Conservation (phyloP, 2,888 invertebrate species). For the Barypeithes pellucidus region DNA sequence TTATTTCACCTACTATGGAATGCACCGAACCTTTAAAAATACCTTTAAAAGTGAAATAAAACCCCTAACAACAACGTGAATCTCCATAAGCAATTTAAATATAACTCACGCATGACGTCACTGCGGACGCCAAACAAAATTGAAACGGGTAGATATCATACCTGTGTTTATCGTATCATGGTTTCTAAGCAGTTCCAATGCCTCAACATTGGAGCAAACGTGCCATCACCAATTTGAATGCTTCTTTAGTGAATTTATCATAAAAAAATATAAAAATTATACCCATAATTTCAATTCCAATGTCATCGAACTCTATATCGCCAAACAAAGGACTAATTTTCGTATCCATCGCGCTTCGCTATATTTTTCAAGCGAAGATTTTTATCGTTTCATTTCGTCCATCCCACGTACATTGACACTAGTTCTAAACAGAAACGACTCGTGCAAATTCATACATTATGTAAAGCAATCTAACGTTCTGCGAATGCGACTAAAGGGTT, state of each 20-base stretch:
- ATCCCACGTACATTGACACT: conserved; percentile 40
- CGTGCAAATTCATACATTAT: conserved; percentile 27
- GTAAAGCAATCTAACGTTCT: conserved; percentile 22
- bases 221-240: not conserved
- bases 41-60: too few relatives aligned
- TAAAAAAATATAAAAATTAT: too few relatives aligned
- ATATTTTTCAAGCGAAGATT: conserved; percentile 17
- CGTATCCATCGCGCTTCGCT: not conserved
- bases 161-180: too few relatives aligned
- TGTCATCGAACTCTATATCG: not conserved
- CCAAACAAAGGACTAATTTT: conserved; percentile 12
- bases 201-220: not conserved
- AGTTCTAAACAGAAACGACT: conserved; percentile 8
- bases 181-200: not conserved
- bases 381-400: conserved; percentile 36
- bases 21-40: too few relatives aligned
- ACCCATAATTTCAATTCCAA: not conserved
- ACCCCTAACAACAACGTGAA: too few relatives aligned
- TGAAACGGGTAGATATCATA: too few relatives aligned
- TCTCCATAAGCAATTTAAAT: too few relatives aligned
- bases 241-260: too few relatives aligned
- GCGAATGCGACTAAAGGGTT: conserved; percentile 19
- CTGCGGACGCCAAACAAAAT: too few relatives aligned
- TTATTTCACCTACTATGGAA: too few relatives aligned
- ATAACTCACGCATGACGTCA: too few relatives aligned